Percentiles rank a stretch among this genome's conserved stretches.
Evolutionary conservation across 2,888 invertebrate species (phyloP).

Genomic region (Limnephilus marmoratus): DNA sequence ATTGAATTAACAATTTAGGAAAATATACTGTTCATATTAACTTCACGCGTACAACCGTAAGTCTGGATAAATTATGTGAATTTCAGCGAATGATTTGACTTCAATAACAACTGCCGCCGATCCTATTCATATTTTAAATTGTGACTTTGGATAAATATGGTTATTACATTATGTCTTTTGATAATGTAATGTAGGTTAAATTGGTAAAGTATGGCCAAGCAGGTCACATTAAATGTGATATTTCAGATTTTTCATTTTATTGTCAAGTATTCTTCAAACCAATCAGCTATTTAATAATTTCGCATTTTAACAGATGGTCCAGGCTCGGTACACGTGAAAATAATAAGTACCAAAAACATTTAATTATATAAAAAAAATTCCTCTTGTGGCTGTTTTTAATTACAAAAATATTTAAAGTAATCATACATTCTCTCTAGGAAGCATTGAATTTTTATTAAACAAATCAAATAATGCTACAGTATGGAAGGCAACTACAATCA

Average conservation of each 20-base stretch:
- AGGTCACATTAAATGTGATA: not conserved
- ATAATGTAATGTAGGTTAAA: not conserved
- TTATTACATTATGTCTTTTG: not conserved
- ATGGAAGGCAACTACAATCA: constrained; percentile 10
- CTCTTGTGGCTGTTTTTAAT: not conserved
- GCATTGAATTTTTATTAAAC: constrained; percentile 6
- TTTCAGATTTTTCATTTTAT: not conserved
- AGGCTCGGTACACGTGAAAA: not conserved
- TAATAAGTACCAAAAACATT: not conserved
- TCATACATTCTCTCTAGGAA: not conserved
- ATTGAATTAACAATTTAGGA: constrained; percentile 11
- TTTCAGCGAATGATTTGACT: not conserved
- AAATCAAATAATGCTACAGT: not conserved
- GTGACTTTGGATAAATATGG: not conserved
- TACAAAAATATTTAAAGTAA: not conserved
- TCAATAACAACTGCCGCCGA: not conserved
- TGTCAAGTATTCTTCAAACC: not conserved
- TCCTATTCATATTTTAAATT: not conserved
- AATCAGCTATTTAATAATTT: not conserved
- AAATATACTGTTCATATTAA: not conserved
- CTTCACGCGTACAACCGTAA: not conserved
- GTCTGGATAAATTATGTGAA: not conserved
- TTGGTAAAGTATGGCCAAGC: not conserved
- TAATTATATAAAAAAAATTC: not conserved
- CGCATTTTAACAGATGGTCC: not conserved